These are phyloP conservation scores for Henricia sp. DNA, from an alignment of 53 echinoderm and acorn worm genomes.

Conservation along the genomic window DNA sequence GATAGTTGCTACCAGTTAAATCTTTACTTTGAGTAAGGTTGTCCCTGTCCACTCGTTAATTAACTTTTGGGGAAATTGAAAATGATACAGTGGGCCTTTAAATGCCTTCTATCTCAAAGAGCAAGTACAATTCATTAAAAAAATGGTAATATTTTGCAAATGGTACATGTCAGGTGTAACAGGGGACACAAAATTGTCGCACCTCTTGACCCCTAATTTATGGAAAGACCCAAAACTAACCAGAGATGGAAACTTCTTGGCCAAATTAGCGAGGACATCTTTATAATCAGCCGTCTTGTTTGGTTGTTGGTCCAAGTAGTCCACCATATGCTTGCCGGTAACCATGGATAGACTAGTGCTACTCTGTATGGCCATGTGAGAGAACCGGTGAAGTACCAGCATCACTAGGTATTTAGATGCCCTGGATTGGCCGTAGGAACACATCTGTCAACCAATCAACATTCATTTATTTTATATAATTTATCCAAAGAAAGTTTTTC, in stretches of 20 bases:
- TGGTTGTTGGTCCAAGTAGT: not conserved
- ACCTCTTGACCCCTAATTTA: not conserved
- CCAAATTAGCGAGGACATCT: not conserved
- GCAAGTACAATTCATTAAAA: no score
- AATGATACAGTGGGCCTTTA: no score
- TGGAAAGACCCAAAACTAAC: not conserved
- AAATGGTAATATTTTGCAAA: no score
- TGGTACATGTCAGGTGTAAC: no score
- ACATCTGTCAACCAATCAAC: constrained; percentile 16
- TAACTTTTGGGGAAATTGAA: no score
- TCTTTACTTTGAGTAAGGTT: no score
- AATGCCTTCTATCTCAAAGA: no score
- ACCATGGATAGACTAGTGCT: not conserved
- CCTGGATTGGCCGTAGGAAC: constrained; percentile 23
- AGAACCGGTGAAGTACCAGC: constrained; percentile 33
- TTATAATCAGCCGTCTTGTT: not conserved
- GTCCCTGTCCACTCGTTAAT: no score
- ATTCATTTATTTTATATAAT: no score
- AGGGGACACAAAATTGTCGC: no score
- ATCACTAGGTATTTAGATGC: constrained; percentile 32
- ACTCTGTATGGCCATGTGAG: constrained; percentile 9
- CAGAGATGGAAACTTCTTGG: not conserved
- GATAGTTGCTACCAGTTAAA: no score
- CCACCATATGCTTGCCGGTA: not conserved
- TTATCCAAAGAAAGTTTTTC: no score